A percentile compares a stretch with the other conserved stretches of the same genome.
Conservation (phyloP, 2,113 vertebrate species). For the Brachyhypopomus occidentalis region DNA sequence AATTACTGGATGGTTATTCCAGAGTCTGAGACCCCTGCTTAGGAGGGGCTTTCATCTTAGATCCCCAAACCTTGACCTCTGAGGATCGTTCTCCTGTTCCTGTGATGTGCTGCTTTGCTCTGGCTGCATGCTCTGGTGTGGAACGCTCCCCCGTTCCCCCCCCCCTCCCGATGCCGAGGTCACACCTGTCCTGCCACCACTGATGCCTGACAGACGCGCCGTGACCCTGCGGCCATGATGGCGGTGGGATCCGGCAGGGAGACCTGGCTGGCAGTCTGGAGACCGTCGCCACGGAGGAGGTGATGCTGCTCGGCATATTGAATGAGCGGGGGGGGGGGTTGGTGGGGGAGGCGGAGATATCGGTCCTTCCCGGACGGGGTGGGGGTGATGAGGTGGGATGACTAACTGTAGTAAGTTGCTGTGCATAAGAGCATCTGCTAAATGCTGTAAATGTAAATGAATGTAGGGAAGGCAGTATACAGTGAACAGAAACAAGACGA, state of each 20-base stretch:
- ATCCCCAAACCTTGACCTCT: too few species aligned
- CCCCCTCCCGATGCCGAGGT: constrained; percentile 3
- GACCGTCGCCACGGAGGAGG: constrained; percentile 40
- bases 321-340: neutral
- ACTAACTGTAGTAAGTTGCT: too few species aligned
- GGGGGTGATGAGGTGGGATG: neutral
- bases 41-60: neutral
- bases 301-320: constrained; percentile 18
- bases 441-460: neutral
- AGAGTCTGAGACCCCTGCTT: neutral
- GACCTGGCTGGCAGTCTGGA: constrained; percentile 35
- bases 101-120: constrained; percentile 42
- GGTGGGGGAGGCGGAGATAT: too few species aligned
- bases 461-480: neutral
- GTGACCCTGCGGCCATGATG: constrained; percentile 45
- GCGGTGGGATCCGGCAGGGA: constrained; percentile 32
- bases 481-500: neutral
- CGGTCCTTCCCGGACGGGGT: too few species aligned
- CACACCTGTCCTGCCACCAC: constrained; percentile 44
- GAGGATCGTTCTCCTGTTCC: neutral
- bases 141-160: constrained; percentile 43
- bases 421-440: too few species aligned
- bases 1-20: constrained; percentile 14
- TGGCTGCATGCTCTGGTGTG: constrained; percentile 26
- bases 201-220: constrained; percentile 49